A percentile compares a stretch with the other conserved stretches of the same genome.
Conservation (phyloP, 2,888 invertebrate genomes). For the Chloroclystis v-ata region DNA sequence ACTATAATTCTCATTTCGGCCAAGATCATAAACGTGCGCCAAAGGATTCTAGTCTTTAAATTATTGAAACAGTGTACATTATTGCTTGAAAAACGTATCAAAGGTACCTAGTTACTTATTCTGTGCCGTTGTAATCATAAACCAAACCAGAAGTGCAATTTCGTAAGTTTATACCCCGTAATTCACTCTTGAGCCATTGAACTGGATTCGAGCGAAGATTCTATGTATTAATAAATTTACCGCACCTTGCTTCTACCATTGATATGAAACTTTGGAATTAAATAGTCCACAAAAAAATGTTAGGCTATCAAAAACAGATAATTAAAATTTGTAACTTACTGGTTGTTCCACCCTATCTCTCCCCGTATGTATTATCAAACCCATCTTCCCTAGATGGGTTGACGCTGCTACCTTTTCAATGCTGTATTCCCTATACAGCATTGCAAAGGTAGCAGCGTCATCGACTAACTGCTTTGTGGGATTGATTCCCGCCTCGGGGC, state of each 20-base stretch:
- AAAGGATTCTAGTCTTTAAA: constrained; percentile 21
- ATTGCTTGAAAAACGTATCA: constrained; percentile 27
- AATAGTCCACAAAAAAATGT: too few species aligned
- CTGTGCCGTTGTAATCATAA: constrained; percentile 39
- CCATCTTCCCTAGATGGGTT: too few species aligned
- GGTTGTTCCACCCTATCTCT: too few species aligned
- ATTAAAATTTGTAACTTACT: too few species aligned
- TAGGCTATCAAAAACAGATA: too few species aligned
- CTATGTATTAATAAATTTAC: constrained; percentile 34
- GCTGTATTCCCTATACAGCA: too few species aligned
- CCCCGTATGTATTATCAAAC: too few species aligned
- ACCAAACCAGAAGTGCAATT: constrained; percentile 40
- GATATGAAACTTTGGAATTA: too few species aligned
- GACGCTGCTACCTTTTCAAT: too few species aligned
- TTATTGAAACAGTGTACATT: constrained; percentile 23
- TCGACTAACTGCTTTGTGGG: too few species aligned
- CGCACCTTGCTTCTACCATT: constrained; percentile 18
- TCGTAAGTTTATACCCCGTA: constrained; percentile 40
- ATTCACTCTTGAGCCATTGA: constrained; percentile 37
- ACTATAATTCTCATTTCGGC: constrained; percentile 33
- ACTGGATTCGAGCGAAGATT: constrained; percentile 34
- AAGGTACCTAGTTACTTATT: constrained; percentile 32
- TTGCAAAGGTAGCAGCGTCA: too few species aligned
- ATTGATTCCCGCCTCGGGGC: too few species aligned
- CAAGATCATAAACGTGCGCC: constrained; percentile 21